Percentiles rank a stretch among this genome's conserved stretches.
phyloP scores from a whole-genome alignment of 2,113 vertebrate genomes.

The Damaliscus lunatus region DNA sequence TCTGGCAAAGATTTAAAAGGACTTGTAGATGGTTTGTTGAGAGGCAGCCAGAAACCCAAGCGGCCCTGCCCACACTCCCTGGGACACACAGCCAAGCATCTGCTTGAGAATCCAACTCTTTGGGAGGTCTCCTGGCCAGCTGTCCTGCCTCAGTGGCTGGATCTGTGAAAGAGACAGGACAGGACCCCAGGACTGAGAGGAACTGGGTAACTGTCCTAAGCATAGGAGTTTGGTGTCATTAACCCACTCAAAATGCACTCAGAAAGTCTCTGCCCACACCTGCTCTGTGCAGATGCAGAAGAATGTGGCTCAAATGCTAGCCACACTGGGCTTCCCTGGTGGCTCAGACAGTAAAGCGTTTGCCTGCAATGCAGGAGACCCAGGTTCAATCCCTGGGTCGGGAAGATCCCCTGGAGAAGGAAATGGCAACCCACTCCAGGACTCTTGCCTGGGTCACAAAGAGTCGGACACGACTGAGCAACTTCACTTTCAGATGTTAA shows the following conservation, averaged over 20 bases:
- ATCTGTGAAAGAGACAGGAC: neutral
- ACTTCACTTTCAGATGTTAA: neutral
- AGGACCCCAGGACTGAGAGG: neutral
- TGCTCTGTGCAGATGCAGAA: rapidly evolving
- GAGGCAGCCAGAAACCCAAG: rapidly evolving
- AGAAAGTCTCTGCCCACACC: rapidly evolving
- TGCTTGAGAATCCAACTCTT: neutral
- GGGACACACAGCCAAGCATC: neutral
- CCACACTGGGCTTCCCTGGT: neutral
- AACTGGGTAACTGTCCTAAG: rapidly evolving
- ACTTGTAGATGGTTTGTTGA: neutral
- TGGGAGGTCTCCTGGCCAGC: neutral
- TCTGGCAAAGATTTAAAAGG: too few species aligned
- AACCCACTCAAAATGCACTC: too few species aligned
- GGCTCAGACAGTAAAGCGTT: neutral
- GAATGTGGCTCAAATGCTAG: neutral
- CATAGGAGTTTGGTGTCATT: rapidly evolving
- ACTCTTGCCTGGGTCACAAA: neutral
- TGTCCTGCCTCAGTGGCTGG: too few species aligned
- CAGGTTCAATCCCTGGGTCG: rapidly evolving
- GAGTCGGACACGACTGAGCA: neutral
- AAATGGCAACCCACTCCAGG: neutral
- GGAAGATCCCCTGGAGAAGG: neutral
- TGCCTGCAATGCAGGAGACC: neutral
- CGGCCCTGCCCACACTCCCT: rapidly evolving